Conservation (phyloP, 2,888 invertebrate genomes). For the Acheta domesticus region DNA sequence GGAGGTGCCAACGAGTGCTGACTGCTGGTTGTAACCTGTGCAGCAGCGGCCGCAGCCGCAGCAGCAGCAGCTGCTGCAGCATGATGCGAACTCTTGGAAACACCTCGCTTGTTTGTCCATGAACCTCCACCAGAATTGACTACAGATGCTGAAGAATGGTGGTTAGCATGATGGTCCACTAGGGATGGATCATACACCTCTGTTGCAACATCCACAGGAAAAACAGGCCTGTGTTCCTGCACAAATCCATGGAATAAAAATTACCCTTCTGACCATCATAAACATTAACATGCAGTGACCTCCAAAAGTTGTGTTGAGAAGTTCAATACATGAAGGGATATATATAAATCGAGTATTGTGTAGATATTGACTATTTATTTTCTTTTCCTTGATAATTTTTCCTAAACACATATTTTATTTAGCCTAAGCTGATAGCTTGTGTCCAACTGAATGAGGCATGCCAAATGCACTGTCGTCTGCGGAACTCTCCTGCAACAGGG, state of each 20-base stretch:
- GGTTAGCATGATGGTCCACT: conserved; percentile 32
- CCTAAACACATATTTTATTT: too few relatives aligned
- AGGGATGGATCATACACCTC: conserved; percentile 36
- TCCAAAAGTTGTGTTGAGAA: too few relatives aligned
- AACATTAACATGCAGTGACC: too few relatives aligned
- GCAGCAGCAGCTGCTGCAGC: conserved; percentile 20
- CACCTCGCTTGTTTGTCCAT: conserved; percentile 32
- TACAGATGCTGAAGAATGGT: conserved; percentile 30
- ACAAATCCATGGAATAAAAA: conserved; percentile 39
- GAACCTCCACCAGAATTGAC: conserved; percentile 23
- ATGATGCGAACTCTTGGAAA: conserved; percentile 28
- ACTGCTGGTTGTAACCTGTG: neutral
- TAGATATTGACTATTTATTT: too few relatives aligned
- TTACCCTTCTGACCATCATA: too few relatives aligned
- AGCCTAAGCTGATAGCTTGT: too few relatives aligned
- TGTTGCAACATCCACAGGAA: conserved; percentile 53
- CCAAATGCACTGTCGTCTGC: too few relatives aligned
- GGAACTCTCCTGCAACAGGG: too few relatives aligned
- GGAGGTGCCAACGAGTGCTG: conserved; percentile 44
- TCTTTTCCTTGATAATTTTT: too few relatives aligned
- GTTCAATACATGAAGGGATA: too few relatives aligned
- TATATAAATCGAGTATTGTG: too few relatives aligned
- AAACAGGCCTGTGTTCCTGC: conserved; percentile 60
- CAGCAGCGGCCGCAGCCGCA: neutral
- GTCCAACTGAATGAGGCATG: too few relatives aligned